Base-by-base conservation (phyloP, 1,140 invertebrate species). In the Lordiphosa mommai region DNA sequence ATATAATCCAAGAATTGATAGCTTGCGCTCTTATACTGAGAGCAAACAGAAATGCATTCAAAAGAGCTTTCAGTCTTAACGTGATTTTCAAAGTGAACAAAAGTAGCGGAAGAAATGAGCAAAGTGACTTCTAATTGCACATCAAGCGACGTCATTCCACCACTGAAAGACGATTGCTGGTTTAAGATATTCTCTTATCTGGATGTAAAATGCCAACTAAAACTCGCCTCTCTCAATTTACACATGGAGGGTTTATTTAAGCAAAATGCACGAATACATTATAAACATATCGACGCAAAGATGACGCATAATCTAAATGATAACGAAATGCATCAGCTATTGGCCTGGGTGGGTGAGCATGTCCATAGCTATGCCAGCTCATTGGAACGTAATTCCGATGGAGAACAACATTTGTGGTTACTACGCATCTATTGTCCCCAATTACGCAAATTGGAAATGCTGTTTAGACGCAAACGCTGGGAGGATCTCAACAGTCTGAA, bases 331-430 rank as follows among this genome's bases (percentile, higher is more conserved):
- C 7, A 37, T 0, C 12, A 47, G 6, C 13, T 72, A 9, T 29
- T 72, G 16, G 23, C 40, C 4, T 0, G 36, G 3, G 30, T 71
- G 3, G 13, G 44, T 1, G 37, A 29, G 1, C 5, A 34, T 5
- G 34, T 72, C 4, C 8, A 38, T n/a, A 66, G 53, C 13, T 72
- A 72, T 72, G 17, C 65, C 14, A 32, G 50, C n/a, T 3, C 36
- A 10, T 29, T 60, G 44, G 30, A 32, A 7, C 10, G 16, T 4
- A 13, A 16, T 0, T 2, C 12, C 0, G 17, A 33, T 3, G 48
- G 34, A 1, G 49, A 65, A 0, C 14, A 32, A n/a, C 20, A 57
- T 13, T 14, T 66, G 37, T 66, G 63, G 63, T 8, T 66, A 0
- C 12, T 66, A 9, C 12, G 43, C 1, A 2, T 0, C 0, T 13